phyloP scores from a whole-genome alignment of 2,888 invertebrate genomes.

The Drosophila merina region DNA sequence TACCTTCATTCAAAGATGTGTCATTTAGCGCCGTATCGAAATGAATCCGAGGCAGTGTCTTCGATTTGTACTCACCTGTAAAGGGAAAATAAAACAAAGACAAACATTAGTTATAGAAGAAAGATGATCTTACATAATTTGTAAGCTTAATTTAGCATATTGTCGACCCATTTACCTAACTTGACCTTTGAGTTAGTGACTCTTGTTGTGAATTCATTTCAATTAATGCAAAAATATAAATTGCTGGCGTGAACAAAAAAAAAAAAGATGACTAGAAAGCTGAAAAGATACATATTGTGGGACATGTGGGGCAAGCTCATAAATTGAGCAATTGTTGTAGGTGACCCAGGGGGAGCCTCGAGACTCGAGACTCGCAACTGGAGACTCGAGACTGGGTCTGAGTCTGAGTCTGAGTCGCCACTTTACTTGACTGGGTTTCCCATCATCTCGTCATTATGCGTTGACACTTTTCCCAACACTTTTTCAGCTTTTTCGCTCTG shows the following conservation, averaged over 20 bases:
- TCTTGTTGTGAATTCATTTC: slow-evolving; percentile 71
- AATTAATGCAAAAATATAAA: slow-evolving; percentile 71
- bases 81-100: slow-evolving; percentile 39
- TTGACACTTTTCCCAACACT: slow-evolving; percentile 38
- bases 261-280: not conserved
- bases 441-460: slow-evolving; percentile 16
- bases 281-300: not conserved
- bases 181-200: slow-evolving; percentile 60
- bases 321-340: slow-evolving; percentile 46
- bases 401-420: not conserved
- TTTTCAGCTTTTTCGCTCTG: slow-evolving; percentile 1
- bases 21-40: slow-evolving; percentile 83
- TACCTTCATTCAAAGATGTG: slow-evolving; percentile 83
- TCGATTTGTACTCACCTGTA: slow-evolving; percentile 85
- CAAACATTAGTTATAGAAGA: slow-evolving; percentile 17
- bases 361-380: not conserved
- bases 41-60: slow-evolving; percentile 84
- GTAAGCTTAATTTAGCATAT: not conserved
- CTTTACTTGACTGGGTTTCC: slow-evolving; percentile 10
- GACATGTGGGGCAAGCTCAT: slow-evolving; percentile 25
- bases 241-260: slow-evolving; percentile 11
- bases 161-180: slow-evolving; percentile 66
- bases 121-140: not conserved
- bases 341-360: slow-evolving; percentile 21
- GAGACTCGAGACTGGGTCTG: not conserved